Conservation (phyloP, 2,888 invertebrate genomes). For the Torymus tubicola region DNA sequence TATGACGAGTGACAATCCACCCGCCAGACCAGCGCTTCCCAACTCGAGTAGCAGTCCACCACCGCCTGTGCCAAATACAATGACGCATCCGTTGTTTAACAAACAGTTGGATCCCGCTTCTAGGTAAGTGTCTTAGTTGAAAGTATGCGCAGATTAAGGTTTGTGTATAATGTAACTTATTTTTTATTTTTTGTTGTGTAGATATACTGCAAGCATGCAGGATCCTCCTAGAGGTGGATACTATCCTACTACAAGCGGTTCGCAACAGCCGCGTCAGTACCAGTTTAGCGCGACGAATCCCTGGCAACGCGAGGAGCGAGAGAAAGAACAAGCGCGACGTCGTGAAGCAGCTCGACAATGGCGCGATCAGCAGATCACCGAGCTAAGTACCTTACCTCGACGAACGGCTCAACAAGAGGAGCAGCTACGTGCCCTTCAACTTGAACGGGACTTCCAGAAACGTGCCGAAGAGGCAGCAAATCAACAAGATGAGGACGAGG, state of each 20-base stretch:
- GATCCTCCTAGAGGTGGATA: conserved; percentile 87
- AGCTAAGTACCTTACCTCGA: conserved; percentile 83
- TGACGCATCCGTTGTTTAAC: conserved; percentile 83
- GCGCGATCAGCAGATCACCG: conserved; percentile 92
- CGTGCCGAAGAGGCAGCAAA: conserved; percentile 88
- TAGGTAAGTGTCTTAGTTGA: conserved; percentile 61
- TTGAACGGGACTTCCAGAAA: conserved; percentile 96
- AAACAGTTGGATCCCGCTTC: conserved; percentile 69
- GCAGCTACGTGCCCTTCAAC: conserved; percentile 89
- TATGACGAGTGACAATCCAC: conserved; percentile 64
- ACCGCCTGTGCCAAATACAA: conserved; percentile 84
- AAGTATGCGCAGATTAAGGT: neutral
- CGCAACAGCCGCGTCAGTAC: conserved; percentile 76
- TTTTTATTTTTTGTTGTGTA: conserved; percentile 54
- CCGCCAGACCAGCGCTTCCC: conserved; percentile 74
- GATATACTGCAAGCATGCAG: conserved; percentile 84
- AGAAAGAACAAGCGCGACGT: conserved; percentile 86
- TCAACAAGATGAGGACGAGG: conserved; percentile 83
- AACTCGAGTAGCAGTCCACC: conserved; percentile 76
- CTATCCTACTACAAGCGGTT: conserved; percentile 77
- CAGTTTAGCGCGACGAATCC: conserved; percentile 83
- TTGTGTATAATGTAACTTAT: neutral
- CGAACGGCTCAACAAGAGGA: conserved; percentile 90
- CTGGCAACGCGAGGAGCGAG: conserved; percentile 95
- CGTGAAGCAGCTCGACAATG: conserved; percentile 86